Conservation (phyloP, 2,113 vertebrate species). For the Gulo gulo region DNA sequence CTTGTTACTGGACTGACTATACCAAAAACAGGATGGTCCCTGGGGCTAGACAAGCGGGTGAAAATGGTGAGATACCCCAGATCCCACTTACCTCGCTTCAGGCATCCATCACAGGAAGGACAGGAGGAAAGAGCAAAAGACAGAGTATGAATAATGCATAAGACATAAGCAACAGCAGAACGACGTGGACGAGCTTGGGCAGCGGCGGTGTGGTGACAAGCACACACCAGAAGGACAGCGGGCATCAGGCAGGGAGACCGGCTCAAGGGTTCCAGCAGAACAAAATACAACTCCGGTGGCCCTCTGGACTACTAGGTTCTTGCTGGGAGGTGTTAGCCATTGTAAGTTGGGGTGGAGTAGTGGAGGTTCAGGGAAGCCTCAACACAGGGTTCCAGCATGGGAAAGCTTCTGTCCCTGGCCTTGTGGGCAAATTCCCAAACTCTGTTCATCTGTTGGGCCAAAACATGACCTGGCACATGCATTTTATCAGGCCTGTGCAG, state of each 20-base stretch:
- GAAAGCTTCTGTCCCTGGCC: not conserved
- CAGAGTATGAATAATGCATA: not conserved
- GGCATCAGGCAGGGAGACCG: not conserved
- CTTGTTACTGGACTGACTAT: not conserved
- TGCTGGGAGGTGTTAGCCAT: not conserved
- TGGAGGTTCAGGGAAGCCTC: not conserved
- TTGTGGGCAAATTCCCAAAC: not conserved
- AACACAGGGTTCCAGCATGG: too few species aligned
- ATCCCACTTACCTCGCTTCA: constrained; percentile 82
- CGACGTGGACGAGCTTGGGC: accelerated
- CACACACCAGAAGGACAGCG: accelerated
- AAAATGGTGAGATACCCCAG: not conserved
- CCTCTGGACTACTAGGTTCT: not conserved
- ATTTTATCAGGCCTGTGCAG: not conserved
- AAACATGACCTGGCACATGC: accelerated
- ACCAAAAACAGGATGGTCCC: too few species aligned
- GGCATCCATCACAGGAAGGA: not conserved
- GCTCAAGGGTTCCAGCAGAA: not conserved
- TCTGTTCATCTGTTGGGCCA: accelerated
- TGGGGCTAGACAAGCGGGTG: not conserved
- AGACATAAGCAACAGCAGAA: accelerated
- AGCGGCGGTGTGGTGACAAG: accelerated
- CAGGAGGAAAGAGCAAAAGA: constrained; percentile 26
- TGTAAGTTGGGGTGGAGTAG: accelerated
- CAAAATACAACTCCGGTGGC: not conserved